A percentile compares a stretch with the other conserved stretches of the same genome.
These are phyloP conservation scores for Diachasma alloeum DNA, from an alignment of 1,140 invertebrate genomes.

Conservation along the genomic window DNA sequence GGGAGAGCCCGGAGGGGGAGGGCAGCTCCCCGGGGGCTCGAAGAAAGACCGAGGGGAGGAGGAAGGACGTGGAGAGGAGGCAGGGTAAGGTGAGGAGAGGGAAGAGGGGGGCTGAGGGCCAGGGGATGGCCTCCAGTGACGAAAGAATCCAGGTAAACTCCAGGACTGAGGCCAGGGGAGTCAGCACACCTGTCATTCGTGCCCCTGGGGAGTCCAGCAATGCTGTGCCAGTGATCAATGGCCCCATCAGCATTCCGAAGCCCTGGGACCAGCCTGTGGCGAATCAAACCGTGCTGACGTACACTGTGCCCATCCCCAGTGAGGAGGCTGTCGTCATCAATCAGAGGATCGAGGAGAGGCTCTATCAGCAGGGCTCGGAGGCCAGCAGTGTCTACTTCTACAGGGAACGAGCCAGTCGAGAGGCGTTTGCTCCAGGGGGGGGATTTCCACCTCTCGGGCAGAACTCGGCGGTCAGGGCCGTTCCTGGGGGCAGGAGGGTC, in stretches of 20 bases:
- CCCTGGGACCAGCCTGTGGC: conserved; percentile 32
- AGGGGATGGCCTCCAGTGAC: conserved; percentile 36
- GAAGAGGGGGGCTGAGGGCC: not conserved
- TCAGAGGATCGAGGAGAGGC: conserved; percentile 59
- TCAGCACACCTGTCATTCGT: conserved; percentile 55
- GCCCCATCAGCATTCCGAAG: conserved; percentile 49
- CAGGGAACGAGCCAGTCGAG: conserved; percentile 40
- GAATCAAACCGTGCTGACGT: conserved; percentile 50
- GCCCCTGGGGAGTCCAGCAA: conserved; percentile 56
- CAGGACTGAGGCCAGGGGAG: conserved; percentile 52
- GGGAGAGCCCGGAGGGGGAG: not conserved
- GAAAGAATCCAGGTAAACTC: conserved; percentile 51
- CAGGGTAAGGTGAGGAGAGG: conserved; percentile 8
- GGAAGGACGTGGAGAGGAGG: not conserved
- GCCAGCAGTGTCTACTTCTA: conserved; percentile 32
- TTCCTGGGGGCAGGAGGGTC: not conserved
- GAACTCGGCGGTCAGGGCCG: not conserved
- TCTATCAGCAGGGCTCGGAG: conserved; percentile 47
- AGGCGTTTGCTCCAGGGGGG: too few species aligned
- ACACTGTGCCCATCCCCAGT: conserved; percentile 56
- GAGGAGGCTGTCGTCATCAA: conserved; percentile 58
- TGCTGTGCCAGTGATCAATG: conserved; percentile 59
- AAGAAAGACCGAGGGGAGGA: not conserved
- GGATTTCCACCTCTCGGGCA: not conserved
- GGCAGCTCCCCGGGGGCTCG: too few species aligned